Conservation (phyloP, 2,113 vertebrate genomes). For the Megalops atlanticus region DNA sequence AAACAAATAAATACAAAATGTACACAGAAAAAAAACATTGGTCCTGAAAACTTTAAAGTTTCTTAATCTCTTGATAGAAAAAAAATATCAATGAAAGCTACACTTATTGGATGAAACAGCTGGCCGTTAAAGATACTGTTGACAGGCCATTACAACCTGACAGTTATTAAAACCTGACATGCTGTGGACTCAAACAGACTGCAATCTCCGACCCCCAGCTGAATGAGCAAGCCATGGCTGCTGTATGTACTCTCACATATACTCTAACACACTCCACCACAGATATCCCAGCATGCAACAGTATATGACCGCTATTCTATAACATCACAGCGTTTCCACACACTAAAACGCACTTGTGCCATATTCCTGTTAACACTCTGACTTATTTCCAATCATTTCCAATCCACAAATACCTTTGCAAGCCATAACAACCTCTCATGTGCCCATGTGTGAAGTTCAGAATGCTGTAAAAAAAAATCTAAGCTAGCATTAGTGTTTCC, state of each 20-base stretch:
- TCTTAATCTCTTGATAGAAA: neutral
- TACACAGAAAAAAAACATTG: neutral
- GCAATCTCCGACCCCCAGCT: neutral
- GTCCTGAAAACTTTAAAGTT: neutral
- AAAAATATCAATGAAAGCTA: neutral
- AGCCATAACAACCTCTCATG: too few species aligned
- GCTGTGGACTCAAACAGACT: neutral
- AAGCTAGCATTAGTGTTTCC: neutral
- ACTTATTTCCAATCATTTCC: too few species aligned
- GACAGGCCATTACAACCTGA: neutral
- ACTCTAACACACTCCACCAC: too few species aligned
- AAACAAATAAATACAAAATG: neutral
- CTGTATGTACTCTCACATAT: too few species aligned
- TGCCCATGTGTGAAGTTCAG: too few species aligned
- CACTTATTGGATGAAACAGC: neutral
- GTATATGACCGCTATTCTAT: too few species aligned
- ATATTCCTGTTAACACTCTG: too few species aligned
- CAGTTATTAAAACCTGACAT: neutral
- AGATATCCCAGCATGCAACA: too few species aligned
- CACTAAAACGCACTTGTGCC: too few species aligned
- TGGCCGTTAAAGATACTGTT: neutral
- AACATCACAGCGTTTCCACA: too few species aligned
- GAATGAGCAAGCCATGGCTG: too few species aligned
- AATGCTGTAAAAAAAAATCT: neutral
- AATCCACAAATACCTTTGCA: too few species aligned